Conservation (phyloP, 2,113 vertebrate genomes). For the Pterocles burchelli region DNA sequence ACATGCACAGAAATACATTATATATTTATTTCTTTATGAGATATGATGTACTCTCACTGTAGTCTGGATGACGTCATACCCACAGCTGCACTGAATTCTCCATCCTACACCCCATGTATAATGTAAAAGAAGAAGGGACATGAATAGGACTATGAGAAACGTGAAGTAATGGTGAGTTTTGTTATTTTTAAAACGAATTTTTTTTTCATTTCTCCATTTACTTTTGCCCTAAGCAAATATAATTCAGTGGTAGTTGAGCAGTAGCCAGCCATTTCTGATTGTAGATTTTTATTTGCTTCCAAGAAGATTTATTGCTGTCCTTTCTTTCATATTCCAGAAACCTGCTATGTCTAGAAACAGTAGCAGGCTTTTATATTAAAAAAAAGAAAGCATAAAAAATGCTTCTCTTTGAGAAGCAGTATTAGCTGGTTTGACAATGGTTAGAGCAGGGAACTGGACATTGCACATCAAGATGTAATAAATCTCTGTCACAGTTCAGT, state of each 20-base stretch:
- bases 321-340: background rate
- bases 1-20: background rate
- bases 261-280: background rate
- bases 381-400: background rate
- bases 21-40: background rate
- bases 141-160: background rate
- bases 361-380: background rate
- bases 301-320: background rate
- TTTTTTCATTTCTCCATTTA: background rate
- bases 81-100: constrained; percentile 16
- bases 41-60: background rate
- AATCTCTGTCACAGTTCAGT: background rate
- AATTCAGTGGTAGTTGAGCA: background rate
- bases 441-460: background rate
- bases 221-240: background rate
- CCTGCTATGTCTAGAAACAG: background rate
- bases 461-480: background rate
- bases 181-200: background rate
- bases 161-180: background rate
- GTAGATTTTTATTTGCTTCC: background rate
- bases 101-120: background rate
- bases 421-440: background rate
- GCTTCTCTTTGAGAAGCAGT: background rate
- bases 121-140: constrained; percentile 11
- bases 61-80: constrained; percentile 17